Conservation (phyloP, 2,113 vertebrate genomes). For the Cyprinodon variegatus region DNA sequence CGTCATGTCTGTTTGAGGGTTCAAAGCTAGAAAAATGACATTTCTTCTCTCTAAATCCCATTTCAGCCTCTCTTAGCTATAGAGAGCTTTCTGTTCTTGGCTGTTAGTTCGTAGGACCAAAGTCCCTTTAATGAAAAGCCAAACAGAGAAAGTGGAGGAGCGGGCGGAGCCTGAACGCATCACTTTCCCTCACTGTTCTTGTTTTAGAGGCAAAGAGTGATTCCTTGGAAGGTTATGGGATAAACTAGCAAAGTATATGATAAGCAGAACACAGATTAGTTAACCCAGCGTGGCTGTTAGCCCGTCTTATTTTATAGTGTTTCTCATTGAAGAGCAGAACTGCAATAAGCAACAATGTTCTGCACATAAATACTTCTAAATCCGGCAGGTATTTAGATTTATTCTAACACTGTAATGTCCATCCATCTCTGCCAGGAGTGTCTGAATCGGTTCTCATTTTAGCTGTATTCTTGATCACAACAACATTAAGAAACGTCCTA, state of each 20-base stretch:
- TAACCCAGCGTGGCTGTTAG: neutral
- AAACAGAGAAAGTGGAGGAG: neutral
- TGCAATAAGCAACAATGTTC: neutral
- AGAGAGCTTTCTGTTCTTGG: neutral
- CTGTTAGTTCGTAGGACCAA: constrained; percentile 15
- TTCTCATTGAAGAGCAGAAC: neutral
- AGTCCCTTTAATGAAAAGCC: neutral
- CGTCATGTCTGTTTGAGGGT: neutral
- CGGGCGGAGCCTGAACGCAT: neutral
- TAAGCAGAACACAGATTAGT: neutral
- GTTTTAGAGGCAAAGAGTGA: neutral
- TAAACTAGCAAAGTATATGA: neutral
- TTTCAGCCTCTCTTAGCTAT: constrained; percentile 3
- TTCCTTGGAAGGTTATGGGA: neutral
- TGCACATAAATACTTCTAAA: neutral
- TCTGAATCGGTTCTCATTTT: neutral
- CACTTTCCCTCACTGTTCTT: neutral
- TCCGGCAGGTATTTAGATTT: neutral
- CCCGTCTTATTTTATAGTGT: neutral
- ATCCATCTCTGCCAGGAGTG: neutral
- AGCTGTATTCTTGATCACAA: neutral
- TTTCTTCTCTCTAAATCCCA: constrained; percentile 1
- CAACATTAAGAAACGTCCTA: neutral
- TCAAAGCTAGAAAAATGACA: neutral
- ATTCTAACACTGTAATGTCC: neutral